Conservation (phyloP, 2,888 invertebrate genomes). For the Ptychoptera albimana region DNA sequence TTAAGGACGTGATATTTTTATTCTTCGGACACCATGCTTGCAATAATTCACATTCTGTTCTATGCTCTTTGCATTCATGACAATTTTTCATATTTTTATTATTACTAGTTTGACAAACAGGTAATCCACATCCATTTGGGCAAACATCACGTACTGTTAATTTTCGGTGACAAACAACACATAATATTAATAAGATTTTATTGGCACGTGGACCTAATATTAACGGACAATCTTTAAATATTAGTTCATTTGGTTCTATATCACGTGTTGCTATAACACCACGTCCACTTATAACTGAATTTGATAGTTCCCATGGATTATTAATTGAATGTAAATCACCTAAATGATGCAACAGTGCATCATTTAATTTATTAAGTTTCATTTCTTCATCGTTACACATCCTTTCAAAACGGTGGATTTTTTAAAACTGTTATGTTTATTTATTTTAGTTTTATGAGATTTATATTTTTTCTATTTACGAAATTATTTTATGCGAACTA, state of each 20-base stretch:
- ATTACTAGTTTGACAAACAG: slow-evolving; percentile 37
- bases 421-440: too few species aligned
- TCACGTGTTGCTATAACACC: slow-evolving; percentile 54
- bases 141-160: slow-evolving; percentile 33
- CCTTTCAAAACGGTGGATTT: too few species aligned
- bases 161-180: slow-evolving; percentile 45
- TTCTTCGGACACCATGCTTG: slow-evolving; percentile 39
- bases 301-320: slow-evolving; percentile 39
- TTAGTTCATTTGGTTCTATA: slow-evolving; percentile 47
- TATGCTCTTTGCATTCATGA: slow-evolving; percentile 39
- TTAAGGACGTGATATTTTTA: slow-evolving; percentile 11
- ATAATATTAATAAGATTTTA: slow-evolving; percentile 37
- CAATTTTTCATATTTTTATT: slow-evolving; percentile 28
- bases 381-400: too few species aligned
- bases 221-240: slow-evolving; percentile 54
- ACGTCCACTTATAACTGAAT: slow-evolving; percentile 48
- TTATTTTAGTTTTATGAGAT: too few species aligned
- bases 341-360: slow-evolving; percentile 1
- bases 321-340: not conserved
- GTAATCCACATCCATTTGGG: slow-evolving; percentile 45
- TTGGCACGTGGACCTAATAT: slow-evolving; percentile 50
- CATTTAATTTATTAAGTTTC: not conserved
- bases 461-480: too few species aligned
- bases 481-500: too few species aligned
- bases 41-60: slow-evolving; percentile 46